Evolutionary conservation across 1,140 invertebrate species (phyloP).

Genomic region (Neomicropteryx cornuta): DNA sequence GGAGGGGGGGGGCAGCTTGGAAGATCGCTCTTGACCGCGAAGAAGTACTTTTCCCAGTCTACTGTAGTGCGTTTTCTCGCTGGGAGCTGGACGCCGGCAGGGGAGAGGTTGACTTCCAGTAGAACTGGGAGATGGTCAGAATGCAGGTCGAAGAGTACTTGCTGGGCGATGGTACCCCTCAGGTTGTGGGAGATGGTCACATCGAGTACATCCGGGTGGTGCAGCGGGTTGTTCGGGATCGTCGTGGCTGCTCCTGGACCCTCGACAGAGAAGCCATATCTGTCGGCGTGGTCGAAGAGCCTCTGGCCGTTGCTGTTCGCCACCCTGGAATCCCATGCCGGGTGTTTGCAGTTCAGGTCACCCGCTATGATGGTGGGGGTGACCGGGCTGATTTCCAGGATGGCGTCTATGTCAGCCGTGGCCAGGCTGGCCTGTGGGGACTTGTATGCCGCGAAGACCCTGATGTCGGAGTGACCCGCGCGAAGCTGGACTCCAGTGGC

Average conservation of each 20-base stretch:
- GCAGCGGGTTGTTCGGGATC: not conserved
- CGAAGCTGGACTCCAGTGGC: too few relatives aligned
- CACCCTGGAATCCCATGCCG: not conserved
- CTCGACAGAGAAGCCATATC: not conserved
- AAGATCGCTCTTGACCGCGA: too few relatives aligned
- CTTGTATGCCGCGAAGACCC: not conserved
- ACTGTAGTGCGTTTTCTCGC: too few relatives aligned
- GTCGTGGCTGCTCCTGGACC: not conserved
- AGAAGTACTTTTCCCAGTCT: too few relatives aligned
- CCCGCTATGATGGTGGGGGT: not conserved
- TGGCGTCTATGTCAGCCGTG: not conserved
- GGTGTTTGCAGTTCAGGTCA: conserved; percentile 2
- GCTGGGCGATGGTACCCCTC: not conserved
- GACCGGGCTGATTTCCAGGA: conserved; percentile 1
- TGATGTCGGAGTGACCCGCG: too few relatives aligned
- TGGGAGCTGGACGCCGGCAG: too few relatives aligned
- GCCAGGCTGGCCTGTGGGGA: not conserved
- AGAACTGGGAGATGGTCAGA: conserved; percentile 6
- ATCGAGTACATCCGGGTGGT: conserved; percentile 1
- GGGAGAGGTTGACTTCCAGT: too few relatives aligned
- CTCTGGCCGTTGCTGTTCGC: conserved; percentile 1
- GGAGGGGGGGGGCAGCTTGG: conserved; percentile 10
- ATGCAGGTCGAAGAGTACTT: conserved; percentile 1
- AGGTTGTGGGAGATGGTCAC: conserved; percentile 1
- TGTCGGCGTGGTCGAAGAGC: not conserved